Percentiles rank a stretch among this genome's conserved stretches.
Evolutionary conservation across 2,888 invertebrate genomes (phyloP).

Genomic region (Apamea epomidion): DNA sequence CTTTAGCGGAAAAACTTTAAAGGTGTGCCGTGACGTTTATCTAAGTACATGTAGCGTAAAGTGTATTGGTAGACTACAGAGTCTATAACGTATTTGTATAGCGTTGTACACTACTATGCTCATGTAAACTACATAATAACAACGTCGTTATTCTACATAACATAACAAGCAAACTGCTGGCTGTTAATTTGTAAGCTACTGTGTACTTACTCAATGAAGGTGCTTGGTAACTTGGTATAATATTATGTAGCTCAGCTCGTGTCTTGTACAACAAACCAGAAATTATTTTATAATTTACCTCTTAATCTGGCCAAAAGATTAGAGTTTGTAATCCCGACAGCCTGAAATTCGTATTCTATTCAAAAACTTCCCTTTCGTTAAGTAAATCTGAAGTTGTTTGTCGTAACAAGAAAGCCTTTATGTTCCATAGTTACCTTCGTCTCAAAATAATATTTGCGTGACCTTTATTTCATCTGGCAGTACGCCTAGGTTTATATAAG

Average conservation of each 20-base stretch:
- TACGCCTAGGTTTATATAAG: constrained; percentile 50
- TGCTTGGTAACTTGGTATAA: constrained; percentile 43
- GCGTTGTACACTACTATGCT: not conserved
- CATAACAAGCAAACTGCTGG: constrained; percentile 40
- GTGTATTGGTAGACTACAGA: constrained; percentile 7
- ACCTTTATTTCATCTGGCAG: constrained; percentile 52
- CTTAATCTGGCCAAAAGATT: constrained; percentile 14
- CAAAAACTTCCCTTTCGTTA: constrained; percentile 11
- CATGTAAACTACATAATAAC: constrained; percentile 36
- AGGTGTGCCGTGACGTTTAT: not conserved
- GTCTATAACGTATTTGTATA: constrained; percentile 1
- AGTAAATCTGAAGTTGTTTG: constrained; percentile 43
- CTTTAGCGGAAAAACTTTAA: constrained; percentile 1
- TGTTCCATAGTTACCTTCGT: constrained; percentile 28
- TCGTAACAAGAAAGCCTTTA: constrained; percentile 28
- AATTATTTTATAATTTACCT: constrained; percentile 3
- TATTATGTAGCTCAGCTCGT: constrained; percentile 33
- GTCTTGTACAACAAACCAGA: constrained; percentile 29
- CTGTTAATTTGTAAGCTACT: constrained; percentile 44
- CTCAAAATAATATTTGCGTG: constrained; percentile 60
- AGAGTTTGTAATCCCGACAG: constrained; percentile 9
- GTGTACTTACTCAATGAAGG: constrained; percentile 33
- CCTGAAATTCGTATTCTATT: constrained; percentile 30
- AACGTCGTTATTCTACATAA: constrained; percentile 30
- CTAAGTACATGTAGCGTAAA: not conserved